Base-by-base conservation (phyloP, 2,888 invertebrate species). In the Eristalis pertinax region DNA sequence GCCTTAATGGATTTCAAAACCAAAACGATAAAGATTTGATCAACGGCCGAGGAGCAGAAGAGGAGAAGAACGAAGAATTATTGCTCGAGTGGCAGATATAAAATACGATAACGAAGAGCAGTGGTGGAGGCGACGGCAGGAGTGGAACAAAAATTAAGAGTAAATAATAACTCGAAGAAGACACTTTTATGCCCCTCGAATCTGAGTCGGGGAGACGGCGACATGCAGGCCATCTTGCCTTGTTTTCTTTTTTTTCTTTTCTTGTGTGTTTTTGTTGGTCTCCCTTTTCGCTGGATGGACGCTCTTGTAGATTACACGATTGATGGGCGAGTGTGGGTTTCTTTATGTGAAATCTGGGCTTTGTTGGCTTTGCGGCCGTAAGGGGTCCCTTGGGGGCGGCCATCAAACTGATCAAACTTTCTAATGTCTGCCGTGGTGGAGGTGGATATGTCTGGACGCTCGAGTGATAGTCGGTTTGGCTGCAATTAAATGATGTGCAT, bases 1-100 rank as follows among this genome's bases (percentile, higher is more conserved):
- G 89, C 89, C 89, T 89, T 88, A 89, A 89, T 89, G 89, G 89
- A 84, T 87, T 82, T 88, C 24, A 84, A 84, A 82, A 60, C 26
- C 84, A 89, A 87, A 91, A 90, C 90, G 91, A 91, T 91, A 91
- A 91, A 91, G 91, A 90, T 90, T 91, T 91, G 89, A 90, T 90
- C 91, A 90, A 85, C 72, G 80, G 88, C 73, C 68, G 56, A 68
- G 60, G 43, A 67, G 35, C 32, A 50, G 35, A 63, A 50, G 35
- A 63, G 50, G 22, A 72, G 26, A 74, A 89, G 80, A 62, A 74
- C 68, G 67, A 83, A 80, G 82, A 89, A 86, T 86, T 81, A 88
- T 88, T 88, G 82, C 79, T 76, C 26, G 79, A 87, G 75, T 76
- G 69, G 75, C 79, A 79, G 82, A 84, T 83, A 84, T 50, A 82